A percentile compares a stretch with the other conserved stretches of the same genome.
Conservation (phyloP, 2,113 vertebrate species). For the Lipotes vexillifer region DNA sequence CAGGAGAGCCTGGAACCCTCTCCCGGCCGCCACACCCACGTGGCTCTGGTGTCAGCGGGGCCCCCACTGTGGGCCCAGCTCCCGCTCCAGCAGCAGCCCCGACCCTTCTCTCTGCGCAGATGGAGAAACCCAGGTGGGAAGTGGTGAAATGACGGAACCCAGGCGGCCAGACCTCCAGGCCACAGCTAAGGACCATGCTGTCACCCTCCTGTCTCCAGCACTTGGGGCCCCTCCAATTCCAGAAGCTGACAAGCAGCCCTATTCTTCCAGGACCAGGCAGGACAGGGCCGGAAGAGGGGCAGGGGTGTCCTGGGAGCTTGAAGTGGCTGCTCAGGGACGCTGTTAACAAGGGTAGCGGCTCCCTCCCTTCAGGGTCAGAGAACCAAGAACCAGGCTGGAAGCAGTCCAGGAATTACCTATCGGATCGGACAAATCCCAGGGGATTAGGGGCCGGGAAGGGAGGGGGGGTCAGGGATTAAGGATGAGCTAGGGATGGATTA, state of each 20-base stretch:
- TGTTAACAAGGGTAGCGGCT: neutral
- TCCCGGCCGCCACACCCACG: neutral
- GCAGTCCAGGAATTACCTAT: neutral
- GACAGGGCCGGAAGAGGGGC: neutral
- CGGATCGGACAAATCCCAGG: neutral
- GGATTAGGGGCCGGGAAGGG: neutral
- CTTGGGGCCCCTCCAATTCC: neutral
- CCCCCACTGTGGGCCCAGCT: neutral
- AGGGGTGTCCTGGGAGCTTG: no score
- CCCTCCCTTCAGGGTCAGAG: neutral
- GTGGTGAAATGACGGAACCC: neutral
- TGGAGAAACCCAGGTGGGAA: neutral
- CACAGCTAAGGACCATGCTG: neutral
- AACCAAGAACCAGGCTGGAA: neutral
- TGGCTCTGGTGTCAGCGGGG: neutral
- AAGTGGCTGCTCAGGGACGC: neutral
- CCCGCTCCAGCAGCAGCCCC: neutral
- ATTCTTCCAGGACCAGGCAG: neutral
- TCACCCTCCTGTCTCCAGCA: neutral
- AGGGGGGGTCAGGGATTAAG: neutral
- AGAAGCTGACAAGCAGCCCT: neutral
- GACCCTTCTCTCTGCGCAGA: neutral
- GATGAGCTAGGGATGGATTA: neutral
- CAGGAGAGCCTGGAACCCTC: neutral
- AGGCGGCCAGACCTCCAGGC: neutral